A percentile compares a stretch with the other conserved stretches of the same genome.
These are phyloP conservation scores for Oasisia sp. DNA, from an alignment of 2,888 invertebrate genomes.

Conservation along the genomic window DNA sequence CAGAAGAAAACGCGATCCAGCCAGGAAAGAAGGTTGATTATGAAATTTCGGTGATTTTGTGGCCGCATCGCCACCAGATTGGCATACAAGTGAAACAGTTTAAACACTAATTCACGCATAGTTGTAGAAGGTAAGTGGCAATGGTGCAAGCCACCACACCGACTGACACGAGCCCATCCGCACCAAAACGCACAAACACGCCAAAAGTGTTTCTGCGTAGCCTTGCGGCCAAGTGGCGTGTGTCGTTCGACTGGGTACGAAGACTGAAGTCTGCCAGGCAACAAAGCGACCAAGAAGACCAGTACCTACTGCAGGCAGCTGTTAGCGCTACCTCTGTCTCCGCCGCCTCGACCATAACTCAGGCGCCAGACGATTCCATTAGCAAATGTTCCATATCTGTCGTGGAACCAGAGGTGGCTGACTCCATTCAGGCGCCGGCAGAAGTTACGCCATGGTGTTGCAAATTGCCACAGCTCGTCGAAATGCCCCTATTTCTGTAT, in stretches of 20 bases:
- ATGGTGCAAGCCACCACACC: not conserved
- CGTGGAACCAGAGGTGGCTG: not conserved
- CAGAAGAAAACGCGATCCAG: not conserved
- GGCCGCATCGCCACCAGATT: not conserved
- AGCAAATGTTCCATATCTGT: not conserved
- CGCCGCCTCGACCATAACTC: not conserved
- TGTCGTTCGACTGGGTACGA: not conserved
- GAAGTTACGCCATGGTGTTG: not conserved
- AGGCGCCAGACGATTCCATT: not conserved
- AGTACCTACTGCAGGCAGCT: not conserved
- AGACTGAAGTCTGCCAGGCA: not conserved
- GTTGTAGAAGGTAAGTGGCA: not conserved
- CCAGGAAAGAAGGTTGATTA: not conserved
- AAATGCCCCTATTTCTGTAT: constrained; percentile 25
- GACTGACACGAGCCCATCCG: not conserved
- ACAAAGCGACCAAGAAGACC: not conserved
- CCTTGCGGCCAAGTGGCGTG: not conserved
- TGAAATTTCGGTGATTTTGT: not conserved
- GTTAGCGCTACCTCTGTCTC: not conserved
- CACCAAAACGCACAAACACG: not conserved
- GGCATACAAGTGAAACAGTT: not conserved
- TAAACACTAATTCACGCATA: not conserved
- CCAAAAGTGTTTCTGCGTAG: not conserved
- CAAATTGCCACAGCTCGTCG: constrained; percentile 23
- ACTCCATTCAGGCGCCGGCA: not conserved